Conservation (phyloP, 1,140 invertebrate genomes). For the Bilobella aurantiaca region DNA sequence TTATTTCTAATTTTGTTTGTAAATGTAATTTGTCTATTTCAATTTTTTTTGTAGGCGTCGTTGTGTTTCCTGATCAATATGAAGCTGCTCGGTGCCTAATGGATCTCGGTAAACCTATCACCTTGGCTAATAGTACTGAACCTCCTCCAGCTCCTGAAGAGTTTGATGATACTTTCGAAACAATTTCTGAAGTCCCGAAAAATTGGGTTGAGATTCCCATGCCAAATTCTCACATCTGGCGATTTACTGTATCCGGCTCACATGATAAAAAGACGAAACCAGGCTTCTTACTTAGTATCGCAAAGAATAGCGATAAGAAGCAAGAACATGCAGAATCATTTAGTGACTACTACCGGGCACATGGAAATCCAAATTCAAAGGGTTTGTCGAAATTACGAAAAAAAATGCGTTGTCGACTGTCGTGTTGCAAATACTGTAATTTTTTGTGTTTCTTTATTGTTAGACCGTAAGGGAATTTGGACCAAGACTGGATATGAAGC, state of each 20-base stretch:
- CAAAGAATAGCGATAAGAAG: slow-evolving; percentile 55
- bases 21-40: background rate
- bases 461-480: background rate
- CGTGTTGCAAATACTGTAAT: background rate
- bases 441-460: background rate
- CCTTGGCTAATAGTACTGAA: background rate
- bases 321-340: slow-evolving; percentile 49
- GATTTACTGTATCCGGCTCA: slow-evolving; percentile 48
- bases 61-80: slow-evolving; percentile 20
- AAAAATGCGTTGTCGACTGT: too few relatives aligned
- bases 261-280: slow-evolving; percentile 44
- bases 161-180: slow-evolving; percentile 23
- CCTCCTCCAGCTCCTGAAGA: background rate
- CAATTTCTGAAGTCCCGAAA: slow-evolving; percentile 15
- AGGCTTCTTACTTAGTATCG: slow-evolving; percentile 60
- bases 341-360: slow-evolving; percentile 53
- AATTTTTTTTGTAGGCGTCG: slow-evolving; percentile 25
- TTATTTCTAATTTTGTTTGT: background rate
- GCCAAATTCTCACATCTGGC: slow-evolving; percentile 59
- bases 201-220: slow-evolving; percentile 40
- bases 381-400: slow-evolving; percentile 34
- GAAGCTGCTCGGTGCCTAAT: slow-evolving; percentile 20
- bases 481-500: background rate
- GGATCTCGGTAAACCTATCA: slow-evolving; percentile 23
- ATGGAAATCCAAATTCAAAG: slow-evolving; percentile 54